Evolutionary conservation across 2,888 invertebrate species (phyloP).

Genomic region (Crepidodera aurea): DNA sequence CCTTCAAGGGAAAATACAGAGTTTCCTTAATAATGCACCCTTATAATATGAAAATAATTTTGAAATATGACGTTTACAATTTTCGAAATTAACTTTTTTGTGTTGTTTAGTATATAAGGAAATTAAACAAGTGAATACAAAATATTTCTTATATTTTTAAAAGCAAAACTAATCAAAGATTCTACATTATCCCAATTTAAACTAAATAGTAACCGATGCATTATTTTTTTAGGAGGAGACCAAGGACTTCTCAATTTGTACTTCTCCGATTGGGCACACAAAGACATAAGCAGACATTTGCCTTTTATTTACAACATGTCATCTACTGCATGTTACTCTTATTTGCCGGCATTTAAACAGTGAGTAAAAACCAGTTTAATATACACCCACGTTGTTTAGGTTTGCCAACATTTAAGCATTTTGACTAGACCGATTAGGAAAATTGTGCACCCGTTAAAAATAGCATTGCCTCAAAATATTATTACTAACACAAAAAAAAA

Average conservation of each 20-base stretch:
- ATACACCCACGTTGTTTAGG: background rate
- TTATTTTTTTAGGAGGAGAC: slow-evolving; percentile 77
- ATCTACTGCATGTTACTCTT: slow-evolving; percentile 96
- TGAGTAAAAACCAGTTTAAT: slow-evolving; percentile 65
- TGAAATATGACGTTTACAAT: too few relatives aligned
- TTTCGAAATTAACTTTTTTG: too few relatives aligned
- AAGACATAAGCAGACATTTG: slow-evolving; percentile 90
- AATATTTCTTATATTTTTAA: too few relatives aligned
- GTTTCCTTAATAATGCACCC: too few relatives aligned
- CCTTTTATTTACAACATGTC: slow-evolving; percentile 98
- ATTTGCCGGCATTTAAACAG: slow-evolving; percentile 97
- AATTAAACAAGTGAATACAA: too few relatives aligned
- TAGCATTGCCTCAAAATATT: background rate
- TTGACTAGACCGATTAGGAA: slow-evolving; percentile 1
- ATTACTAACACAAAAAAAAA: background rate
- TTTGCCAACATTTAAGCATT: background rate
- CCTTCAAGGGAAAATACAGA: too few relatives aligned
- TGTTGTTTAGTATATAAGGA: too few relatives aligned
- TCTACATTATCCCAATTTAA: too few relatives aligned
- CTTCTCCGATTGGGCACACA: slow-evolving; percentile 93
- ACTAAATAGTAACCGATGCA: too few relatives aligned
- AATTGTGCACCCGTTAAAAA: background rate
- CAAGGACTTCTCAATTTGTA: slow-evolving; percentile 95
- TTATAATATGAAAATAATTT: too few relatives aligned
- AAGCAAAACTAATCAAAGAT: too few relatives aligned